Evolutionary conservation across 2,888 invertebrate genomes (phyloP), one percentile per base, ranked within the genome.

Genomic region (Metellina segmentata): DNA sequence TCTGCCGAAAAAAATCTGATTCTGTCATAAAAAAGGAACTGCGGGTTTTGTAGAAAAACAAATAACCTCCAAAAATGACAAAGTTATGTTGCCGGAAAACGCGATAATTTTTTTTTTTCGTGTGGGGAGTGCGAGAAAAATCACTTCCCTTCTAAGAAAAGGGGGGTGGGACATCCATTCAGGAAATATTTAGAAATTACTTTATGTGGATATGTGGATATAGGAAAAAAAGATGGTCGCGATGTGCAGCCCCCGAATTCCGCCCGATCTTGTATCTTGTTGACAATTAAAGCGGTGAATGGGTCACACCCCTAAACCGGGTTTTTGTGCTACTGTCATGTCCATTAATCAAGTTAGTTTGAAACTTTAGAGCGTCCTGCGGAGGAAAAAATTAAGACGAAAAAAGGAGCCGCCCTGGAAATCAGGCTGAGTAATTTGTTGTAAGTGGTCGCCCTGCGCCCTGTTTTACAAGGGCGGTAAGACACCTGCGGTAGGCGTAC

Each of bases 361-460:
- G 81, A 83, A 89, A 89, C 69, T 87, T 49, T 48, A 19, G 61
- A 81, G 20, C 74, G 19, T 51, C 51, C 16, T 13, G 71, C 20
- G 49, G 51, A 2, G 51, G n/a, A 77, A 77, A 77, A 77, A 77
- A 77, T 51, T n/a, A 49, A 0, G 51, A 34, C 34, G 16, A 77
- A 77, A 77, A 77, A 51, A 77, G 49, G n/a, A 13, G 79, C n/a
- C 51, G 82, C 69, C 53, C 71, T 49, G 49, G 52, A 61, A 83
- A 78, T 91, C 91, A 91, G 91, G 20, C 86, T 61, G 77, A 82
- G 87, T 91, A 87, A 91, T 91, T 82, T 91, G 91, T 87, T 88
- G 91, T 88, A 82, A 87, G 86, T 87, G 81, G 83, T 52, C 83
- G 78, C 20, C 74, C 53, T 19, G 75, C 53, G 75, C 75, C 87